Percentiles rank a stretch among this genome's conserved stretches.
phyloP scores from a whole-genome alignment of 2,797 vertebrate species.

The Mallotus villosus region DNA sequence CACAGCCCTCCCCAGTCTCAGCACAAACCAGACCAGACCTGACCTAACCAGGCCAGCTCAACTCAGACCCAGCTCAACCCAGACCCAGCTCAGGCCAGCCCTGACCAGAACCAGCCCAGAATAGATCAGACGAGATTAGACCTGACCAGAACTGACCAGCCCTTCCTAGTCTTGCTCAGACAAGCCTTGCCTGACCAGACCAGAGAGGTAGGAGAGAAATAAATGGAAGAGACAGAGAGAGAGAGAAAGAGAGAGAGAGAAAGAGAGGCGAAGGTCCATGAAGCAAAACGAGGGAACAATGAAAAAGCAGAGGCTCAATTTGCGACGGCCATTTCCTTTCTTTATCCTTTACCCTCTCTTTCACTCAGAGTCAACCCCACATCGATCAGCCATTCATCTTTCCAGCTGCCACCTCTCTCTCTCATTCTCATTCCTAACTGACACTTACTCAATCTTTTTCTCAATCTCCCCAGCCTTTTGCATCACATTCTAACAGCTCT shows the following conservation, averaged over 20 bases:
- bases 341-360: conserved; percentile 28
- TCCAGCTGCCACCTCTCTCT: conserved; percentile 4
- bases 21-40: too few species aligned
- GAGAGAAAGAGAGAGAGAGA: neutral
- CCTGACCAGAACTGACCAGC: too few species aligned
- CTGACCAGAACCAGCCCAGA: too few species aligned
- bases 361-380: conserved; percentile 56
- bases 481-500: conserved; percentile 10
- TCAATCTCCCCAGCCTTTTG: conserved; percentile 28
- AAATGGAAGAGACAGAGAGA: conserved; percentile 1
- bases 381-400: conserved; percentile 69
- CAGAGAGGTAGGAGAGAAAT: neutral
- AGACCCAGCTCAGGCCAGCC: too few species aligned
- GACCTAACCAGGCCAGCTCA: too few species aligned
- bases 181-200: neutral
- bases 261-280: conserved; percentile 30
- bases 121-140: too few species aligned
- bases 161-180: too few species aligned
- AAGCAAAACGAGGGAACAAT: conserved; percentile 64
- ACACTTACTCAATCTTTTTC: neutral
- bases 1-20: too few species aligned
- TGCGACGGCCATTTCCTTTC: conserved; percentile 20
- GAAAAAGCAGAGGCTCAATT: conserved; percentile 57
- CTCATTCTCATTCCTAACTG: conserved; percentile 18
- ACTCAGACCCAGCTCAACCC: too few species aligned